These are phyloP conservation scores for Hippocampus mohnikei DNA, from an alignment of 2,113 vertebrate species.

Conservation along the genomic window DNA sequence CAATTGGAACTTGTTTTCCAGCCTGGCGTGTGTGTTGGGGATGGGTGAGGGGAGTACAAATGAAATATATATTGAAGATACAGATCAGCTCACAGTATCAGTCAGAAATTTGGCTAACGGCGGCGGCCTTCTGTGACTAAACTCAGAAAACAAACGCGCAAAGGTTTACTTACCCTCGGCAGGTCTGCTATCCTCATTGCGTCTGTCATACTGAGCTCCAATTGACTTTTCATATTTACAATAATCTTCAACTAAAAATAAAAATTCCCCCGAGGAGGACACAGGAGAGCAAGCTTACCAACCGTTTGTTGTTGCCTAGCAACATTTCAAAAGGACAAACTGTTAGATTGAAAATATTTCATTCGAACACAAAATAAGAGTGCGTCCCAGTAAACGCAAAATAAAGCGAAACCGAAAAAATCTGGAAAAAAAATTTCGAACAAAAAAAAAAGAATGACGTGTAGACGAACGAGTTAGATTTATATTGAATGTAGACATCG, in stretches of 20 bases:
- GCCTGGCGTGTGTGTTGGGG: constrained; percentile 62
- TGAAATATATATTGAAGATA: not conserved
- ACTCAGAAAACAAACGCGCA: not conserved
- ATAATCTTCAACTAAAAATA: not conserved
- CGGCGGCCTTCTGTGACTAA: not conserved
- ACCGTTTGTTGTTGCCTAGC: constrained; percentile 4
- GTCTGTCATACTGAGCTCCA: constrained; percentile 18
- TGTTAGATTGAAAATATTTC: not conserved
- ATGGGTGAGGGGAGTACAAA: not conserved
- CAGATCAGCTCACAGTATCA: not conserved
- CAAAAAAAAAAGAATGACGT: not conserved
- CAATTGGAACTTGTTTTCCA: constrained; percentile 68
- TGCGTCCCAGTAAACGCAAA: not conserved
- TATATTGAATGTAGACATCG: not conserved
- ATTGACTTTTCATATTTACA: not conserved
- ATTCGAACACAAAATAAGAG: not conserved
- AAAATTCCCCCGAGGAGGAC: not conserved
- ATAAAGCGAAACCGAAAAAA: too few relatives aligned
- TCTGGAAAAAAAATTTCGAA: not conserved
- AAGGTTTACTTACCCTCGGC: constrained; percentile 43
- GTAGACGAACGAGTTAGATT: not conserved
- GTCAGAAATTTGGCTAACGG: not conserved
- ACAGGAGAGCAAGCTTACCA: not conserved
- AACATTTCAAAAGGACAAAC: constrained; percentile 1
- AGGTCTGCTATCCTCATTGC: constrained; percentile 18